Evolutionary conservation across 2,113 vertebrate species (phyloP).

Genomic region (Rhadina sibilatrix): DNA sequence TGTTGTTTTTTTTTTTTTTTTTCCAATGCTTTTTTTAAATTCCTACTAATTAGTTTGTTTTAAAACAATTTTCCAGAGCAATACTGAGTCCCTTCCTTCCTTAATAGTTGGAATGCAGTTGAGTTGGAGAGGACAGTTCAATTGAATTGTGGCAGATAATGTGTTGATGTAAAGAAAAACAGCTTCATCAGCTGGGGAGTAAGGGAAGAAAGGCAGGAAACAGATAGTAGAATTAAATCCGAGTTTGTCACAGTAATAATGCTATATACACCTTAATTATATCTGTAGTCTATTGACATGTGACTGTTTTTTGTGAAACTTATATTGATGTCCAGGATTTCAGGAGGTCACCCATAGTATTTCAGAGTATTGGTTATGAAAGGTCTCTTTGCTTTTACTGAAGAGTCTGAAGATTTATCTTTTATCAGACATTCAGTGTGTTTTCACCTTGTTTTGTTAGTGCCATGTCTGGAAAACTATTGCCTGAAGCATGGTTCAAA

Average conservation of each 20-base stretch:
- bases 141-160: neutral
- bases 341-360: neutral
- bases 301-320: neutral
- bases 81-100: neutral
- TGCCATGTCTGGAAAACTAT: neutral
- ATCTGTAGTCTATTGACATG: neutral
- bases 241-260: neutral
- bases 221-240: neutral
- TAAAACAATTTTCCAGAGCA: neutral
- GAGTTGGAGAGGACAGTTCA: neutral
- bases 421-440: neutral
- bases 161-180: neutral
- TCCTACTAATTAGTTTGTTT: neutral
- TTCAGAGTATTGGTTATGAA: neutral
- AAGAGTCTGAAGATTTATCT: neutral
- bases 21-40: neutral
- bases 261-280: neutral
- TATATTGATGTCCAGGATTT: neutral
- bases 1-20: neutral
- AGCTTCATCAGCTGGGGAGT: neutral
- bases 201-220: neutral
- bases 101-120: neutral
- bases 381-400: neutral
- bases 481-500: neutral
- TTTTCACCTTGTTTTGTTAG: neutral